These are phyloP conservation scores for Heterotilapia buettikoferi DNA, from an alignment of 2,113 vertebrate species.

Conservation along the genomic window DNA sequence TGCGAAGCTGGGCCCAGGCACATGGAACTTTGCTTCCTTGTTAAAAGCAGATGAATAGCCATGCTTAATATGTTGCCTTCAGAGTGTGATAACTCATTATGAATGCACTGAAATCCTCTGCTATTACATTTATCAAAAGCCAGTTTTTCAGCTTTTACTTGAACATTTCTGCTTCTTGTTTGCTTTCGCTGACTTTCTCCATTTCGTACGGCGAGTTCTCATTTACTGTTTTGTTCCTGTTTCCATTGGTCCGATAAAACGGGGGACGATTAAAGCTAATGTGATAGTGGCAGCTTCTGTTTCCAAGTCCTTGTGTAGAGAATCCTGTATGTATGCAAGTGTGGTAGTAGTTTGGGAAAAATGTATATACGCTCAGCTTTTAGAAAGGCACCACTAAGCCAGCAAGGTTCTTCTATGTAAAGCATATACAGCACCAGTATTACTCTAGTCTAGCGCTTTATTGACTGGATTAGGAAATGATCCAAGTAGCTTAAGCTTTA, in stretches of 20 bases:
- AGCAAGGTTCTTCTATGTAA: conserved; percentile 40
- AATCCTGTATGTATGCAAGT: conserved; percentile 25
- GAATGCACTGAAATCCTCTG: conserved; percentile 59
- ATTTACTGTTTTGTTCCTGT: background rate
- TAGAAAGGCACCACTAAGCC: conserved; percentile 34
- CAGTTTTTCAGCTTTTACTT: background rate
- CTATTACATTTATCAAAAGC: conserved; percentile 24
- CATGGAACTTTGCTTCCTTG: conserved; percentile 43
- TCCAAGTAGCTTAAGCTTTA: conserved; percentile 40
- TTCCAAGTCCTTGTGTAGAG: background rate
- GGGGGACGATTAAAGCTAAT: background rate
- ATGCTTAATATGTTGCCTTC: conserved; percentile 71
- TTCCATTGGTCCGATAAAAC: background rate
- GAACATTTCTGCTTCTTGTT: background rate
- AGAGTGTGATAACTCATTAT: conserved; percentile 49
- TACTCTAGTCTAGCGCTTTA: conserved; percentile 43
- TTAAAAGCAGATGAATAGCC: conserved; percentile 67
- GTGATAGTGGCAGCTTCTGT: conserved; percentile 26
- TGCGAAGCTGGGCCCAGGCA: conserved; percentile 35
- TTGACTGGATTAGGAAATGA: conserved; percentile 32
- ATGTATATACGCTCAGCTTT: conserved; percentile 56
- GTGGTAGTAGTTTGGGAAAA: background rate
- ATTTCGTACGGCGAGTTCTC: background rate
- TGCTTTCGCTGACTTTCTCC: background rate
- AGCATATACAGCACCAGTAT: conserved; percentile 37